Percentiles rank a stretch among this genome's conserved stretches.
Conservation (phyloP, 1,140 invertebrate species). For the Listronotus bonariensis region DNA sequence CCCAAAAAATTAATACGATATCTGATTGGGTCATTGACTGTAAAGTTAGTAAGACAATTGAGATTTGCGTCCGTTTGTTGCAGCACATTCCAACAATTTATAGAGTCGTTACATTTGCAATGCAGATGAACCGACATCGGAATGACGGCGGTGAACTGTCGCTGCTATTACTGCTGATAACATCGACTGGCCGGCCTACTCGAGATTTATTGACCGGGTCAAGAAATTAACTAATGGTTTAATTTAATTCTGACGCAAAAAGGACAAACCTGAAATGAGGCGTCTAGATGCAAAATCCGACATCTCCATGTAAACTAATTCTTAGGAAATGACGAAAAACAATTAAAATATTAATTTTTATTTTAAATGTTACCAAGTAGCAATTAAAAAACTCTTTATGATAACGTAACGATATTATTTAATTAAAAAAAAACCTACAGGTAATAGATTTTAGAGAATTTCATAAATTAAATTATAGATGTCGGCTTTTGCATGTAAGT, state of each 20-base stretch:
- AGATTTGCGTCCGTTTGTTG: constrained; percentile 39
- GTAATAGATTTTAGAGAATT: too few relatives aligned
- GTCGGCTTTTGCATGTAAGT: too few relatives aligned
- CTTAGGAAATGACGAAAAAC: too few relatives aligned
- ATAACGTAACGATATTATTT: too few relatives aligned
- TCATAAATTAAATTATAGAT: too few relatives aligned
- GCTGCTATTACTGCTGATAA: constrained; percentile 40
- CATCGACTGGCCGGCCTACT: constrained; percentile 36
- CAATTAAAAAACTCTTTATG: too few relatives aligned
- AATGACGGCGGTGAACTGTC: constrained; percentile 32
- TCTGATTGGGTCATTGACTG: constrained; percentile 32
- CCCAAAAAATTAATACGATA: constrained; percentile 31
- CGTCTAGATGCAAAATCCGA: too few relatives aligned
- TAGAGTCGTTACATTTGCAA: constrained; percentile 51
- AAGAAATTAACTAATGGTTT: constrained; percentile 33
- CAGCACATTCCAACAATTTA: constrained; percentile 47
- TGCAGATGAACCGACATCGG: constrained; percentile 49
- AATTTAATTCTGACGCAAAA: constrained; percentile 26
- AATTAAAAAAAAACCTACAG: too few relatives aligned
- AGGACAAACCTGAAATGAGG: too few relatives aligned
- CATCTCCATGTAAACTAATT: too few relatives aligned
- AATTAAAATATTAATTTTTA: too few relatives aligned
- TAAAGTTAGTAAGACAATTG: constrained; percentile 32
- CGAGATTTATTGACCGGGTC: constrained; percentile 30
- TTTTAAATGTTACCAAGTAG: too few relatives aligned